These are phyloP conservation scores for Neodontobutis hainanensis DNA, from an alignment of 2,113 vertebrate genomes.

Conservation along the genomic window DNA sequence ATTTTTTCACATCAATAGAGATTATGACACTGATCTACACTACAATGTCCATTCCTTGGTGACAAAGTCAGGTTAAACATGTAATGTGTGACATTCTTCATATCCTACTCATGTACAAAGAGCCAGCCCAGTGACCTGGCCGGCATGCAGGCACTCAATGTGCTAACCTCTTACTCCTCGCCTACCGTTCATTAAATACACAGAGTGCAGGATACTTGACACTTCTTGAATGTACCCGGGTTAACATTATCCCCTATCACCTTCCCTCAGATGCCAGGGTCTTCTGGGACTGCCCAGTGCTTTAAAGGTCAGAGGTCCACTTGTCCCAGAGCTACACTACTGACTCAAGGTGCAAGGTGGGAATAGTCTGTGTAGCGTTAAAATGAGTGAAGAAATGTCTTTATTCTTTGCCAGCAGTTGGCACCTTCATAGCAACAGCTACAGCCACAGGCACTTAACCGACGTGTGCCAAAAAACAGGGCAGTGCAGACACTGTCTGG, in stretches of 20 bases:
- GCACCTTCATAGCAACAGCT: constrained; percentile 42
- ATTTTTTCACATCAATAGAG: too few relatives aligned
- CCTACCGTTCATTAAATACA: constrained; percentile 30
- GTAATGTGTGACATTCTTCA: constrained; percentile 3
- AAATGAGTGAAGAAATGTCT: neutral
- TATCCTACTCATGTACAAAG: constrained; percentile 12
- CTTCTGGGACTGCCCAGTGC: constrained; percentile 35
- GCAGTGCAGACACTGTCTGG: constrained; percentile 25
- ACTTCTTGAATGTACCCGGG: constrained; percentile 52
- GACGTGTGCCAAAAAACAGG: constrained; percentile 41
- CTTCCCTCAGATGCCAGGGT: constrained; percentile 1
- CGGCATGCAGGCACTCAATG: constrained; percentile 1
- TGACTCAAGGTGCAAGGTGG: constrained; percentile 35
- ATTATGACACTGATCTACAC: too few relatives aligned
- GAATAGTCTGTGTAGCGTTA: constrained; percentile 25
- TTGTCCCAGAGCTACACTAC: constrained; percentile 41
- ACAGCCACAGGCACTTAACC: constrained; percentile 48
- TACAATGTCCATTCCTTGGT: too few relatives aligned
- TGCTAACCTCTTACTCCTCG: neutral
- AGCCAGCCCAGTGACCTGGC: constrained; percentile 8
- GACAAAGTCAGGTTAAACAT: too few relatives aligned
- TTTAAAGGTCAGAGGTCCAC: constrained; percentile 55
- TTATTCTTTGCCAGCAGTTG: constrained; percentile 38
- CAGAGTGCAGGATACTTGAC: constrained; percentile 39
- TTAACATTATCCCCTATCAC: constrained; percentile 16